Evolutionary conservation across 2,113 vertebrate species (phyloP).

Genomic region (Lontra canadensis): DNA sequence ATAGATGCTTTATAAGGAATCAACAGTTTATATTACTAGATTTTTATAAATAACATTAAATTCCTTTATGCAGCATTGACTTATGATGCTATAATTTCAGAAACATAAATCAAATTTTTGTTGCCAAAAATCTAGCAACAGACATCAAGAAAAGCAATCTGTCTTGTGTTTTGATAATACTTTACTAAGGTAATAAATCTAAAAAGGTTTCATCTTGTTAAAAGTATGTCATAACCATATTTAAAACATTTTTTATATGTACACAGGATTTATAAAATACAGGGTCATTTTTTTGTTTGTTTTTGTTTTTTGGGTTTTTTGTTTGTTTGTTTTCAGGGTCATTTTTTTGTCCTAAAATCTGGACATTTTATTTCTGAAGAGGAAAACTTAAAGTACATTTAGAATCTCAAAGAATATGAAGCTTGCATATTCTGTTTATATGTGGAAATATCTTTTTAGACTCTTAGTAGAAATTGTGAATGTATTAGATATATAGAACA

Average conservation of each 20-base stretch:
- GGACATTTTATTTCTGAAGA: constrained; percentile 47
- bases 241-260: constrained; percentile 42
- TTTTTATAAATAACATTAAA: constrained; percentile 73
- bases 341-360: constrained; percentile 44
- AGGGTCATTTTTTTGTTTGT: not conserved
- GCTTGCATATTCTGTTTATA: not conserved
- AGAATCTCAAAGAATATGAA: not conserved
- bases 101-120: constrained; percentile 67
- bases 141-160: constrained; percentile 50
- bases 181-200: constrained; percentile 29
- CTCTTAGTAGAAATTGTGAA: not conserved
- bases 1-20: constrained; percentile 56
- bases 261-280: not conserved
- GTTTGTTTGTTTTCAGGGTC: not conserved
- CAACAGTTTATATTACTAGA: constrained; percentile 68
- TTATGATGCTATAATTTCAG: constrained; percentile 23
- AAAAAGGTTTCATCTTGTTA: not conserved
- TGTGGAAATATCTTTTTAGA: not conserved
- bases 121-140: constrained; percentile 43
- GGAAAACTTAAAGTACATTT: constrained; percentile 19
- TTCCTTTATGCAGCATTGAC: constrained; percentile 58
- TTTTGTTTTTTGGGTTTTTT: not conserved
- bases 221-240: constrained; percentile 54
- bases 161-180: constrained; percentile 54
- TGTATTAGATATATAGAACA: not conserved